Percentiles rank a stretch among this genome's conserved stretches.
These are phyloP conservation scores for Cabera pusaria DNA, from an alignment of 2,888 invertebrate species.

Conservation along the genomic window DNA sequence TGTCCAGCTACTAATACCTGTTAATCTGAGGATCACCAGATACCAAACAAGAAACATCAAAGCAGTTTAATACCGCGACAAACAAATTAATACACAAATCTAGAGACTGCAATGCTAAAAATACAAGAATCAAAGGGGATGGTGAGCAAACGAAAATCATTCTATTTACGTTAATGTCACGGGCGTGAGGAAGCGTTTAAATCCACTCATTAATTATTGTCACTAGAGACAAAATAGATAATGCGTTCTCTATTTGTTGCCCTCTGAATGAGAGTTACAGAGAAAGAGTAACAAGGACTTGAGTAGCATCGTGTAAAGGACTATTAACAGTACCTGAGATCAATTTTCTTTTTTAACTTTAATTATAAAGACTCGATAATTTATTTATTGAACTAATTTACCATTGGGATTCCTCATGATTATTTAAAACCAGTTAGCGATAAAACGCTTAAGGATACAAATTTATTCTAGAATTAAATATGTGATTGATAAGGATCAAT, in stretches of 20 bases:
- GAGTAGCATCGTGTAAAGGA: slow-evolving; percentile 44
- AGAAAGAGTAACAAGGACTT: slow-evolving; percentile 60
- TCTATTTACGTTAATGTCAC: slow-evolving; percentile 83
- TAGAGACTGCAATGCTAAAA: slow-evolving; percentile 73
- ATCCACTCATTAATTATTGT: slow-evolving; percentile 83
- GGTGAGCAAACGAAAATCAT: slow-evolving; percentile 68
- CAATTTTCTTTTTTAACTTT: too few species aligned
- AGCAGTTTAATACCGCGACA: slow-evolving; percentile 61
- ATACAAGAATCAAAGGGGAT: slow-evolving; percentile 81
- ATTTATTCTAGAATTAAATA: too few species aligned
- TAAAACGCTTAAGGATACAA: too few species aligned
- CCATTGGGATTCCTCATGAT: too few species aligned
- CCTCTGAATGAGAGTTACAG: slow-evolving; percentile 48
- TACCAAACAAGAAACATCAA: slow-evolving; percentile 74
- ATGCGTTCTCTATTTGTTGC: slow-evolving; percentile 79
- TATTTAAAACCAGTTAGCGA: too few species aligned
- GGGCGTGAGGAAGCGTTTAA: slow-evolving; percentile 84
- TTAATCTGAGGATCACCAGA: slow-evolving; percentile 75
- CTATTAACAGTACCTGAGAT: slow-evolving; percentile 1
- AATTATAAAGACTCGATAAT: too few species aligned
- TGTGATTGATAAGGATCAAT: too few species aligned
- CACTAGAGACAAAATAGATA: slow-evolving; percentile 81
- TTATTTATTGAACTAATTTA: too few species aligned
- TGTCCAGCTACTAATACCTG: slow-evolving; percentile 52
- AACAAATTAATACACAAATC: slow-evolving; percentile 80